Conservation (phyloP, 2,797 vertebrate species). For the Etheostoma perlongum region DNA sequence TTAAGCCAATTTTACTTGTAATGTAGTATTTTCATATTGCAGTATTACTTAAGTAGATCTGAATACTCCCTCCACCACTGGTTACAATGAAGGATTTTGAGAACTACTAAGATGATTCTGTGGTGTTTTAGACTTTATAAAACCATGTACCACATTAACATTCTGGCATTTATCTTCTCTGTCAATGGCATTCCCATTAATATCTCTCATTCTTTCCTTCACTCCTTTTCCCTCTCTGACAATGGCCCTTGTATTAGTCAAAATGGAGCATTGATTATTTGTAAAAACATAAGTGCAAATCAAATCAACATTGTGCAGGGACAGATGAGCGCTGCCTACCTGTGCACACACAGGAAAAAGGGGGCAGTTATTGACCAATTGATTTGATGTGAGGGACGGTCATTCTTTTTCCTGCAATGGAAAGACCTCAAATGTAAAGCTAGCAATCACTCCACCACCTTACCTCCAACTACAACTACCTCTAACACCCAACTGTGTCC, state of each 20-base stretch:
- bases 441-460: constrained; percentile 73
- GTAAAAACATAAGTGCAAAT: constrained; percentile 87
- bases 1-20: not conserved
- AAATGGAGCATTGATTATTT: constrained; percentile 87
- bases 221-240: constrained; percentile 23
- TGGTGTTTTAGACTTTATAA: constrained; percentile 10
- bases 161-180: constrained; percentile 22
- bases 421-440: constrained; percentile 77
- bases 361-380: constrained; percentile 86
- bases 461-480: constrained; percentile 69
- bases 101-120: not conserved
- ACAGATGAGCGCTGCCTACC: constrained; percentile 76
- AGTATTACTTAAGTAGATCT: not conserved
- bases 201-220: constrained; percentile 14
- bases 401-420: constrained; percentile 72
- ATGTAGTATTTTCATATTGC: not conserved
- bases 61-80: not conserved
- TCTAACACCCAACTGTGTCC: constrained; percentile 76
- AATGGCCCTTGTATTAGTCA: constrained; percentile 65
- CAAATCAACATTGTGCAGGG: constrained; percentile 74
- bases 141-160: constrained; percentile 4
- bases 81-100: not conserved
- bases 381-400: constrained; percentile 80
- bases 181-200: constrained; percentile 38
- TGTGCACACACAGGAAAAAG: constrained; percentile 70